Evolutionary conservation across 1,140 invertebrate genomes (phyloP), one percentile per base, ranked within the genome.

Genomic region (Pseudachorutes palmiensis): DNA sequence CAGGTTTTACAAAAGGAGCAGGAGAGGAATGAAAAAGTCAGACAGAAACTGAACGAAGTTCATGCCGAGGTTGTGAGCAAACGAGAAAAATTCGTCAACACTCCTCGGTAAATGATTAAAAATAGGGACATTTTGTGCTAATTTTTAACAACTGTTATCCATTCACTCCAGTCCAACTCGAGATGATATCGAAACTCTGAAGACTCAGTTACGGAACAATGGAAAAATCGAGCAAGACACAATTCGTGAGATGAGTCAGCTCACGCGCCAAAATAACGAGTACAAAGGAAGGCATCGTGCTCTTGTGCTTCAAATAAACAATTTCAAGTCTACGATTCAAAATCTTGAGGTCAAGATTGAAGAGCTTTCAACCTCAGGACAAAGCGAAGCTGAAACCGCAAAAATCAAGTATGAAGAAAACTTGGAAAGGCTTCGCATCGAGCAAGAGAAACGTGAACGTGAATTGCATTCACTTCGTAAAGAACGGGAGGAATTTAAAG

Each of bases 1-100:
- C 19, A 74, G 14, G 62, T 57, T 24, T 29, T 33, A n/a, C 28
- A 64, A 48, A 48, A 69, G 58, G 58, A 49, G 33, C 19, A 64
- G 1, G 48, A 67, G 32, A 58, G 49, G 26, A n/a, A 62, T 19
- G 45, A 60, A 9, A 12, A 66, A 65, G 65, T 31, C 51, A 51
- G 1, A 29, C 26, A 51, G 31, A 48, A 51, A 2, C 14, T 64
- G 32, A 32, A 49, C 22, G 41, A 64, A 16, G 33, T 1, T 24
- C 28, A 9, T 19, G 57, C 9, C 57, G 31, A 26, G 9, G 5
- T 61, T 16, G 9, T 61, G 2, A 19, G 9, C 9, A 19, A 28
- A 26, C 5, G 31, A 31, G 29, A 26, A 9, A 29, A 32, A 36
- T 36, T 61, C 5, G 31, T 30, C 5, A 36, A 61, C 33, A 36